Base-by-base conservation (phyloP, 2,888 invertebrate genomes). In the Chorisops tibialis region DNA sequence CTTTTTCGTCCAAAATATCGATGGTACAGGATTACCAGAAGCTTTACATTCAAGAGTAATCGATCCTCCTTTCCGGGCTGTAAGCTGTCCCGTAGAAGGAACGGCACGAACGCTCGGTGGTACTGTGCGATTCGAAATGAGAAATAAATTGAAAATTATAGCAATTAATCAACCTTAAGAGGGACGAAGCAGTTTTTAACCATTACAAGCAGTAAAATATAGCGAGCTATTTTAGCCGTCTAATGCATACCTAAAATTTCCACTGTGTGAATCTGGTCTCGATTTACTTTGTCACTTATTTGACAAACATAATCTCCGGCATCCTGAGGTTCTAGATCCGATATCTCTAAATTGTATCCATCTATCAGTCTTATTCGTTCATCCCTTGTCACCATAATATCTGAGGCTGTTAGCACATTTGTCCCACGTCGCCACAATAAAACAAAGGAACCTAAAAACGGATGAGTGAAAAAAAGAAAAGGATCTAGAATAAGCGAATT, bases 271-370 rank as follows among this genome's bases (percentile, higher is more conserved):
- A 86, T 85, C 74, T 87, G 87, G 74, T 87, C 87, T 14, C 84
- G 79, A 47, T 85, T 84, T 65, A 85, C 83, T 49, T 85, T 82
- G 75, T 87, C 87, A 51, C 86, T 86, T 67, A 88, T 85, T 79
- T 87, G 87, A 74, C 88, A 88, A 14, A 87, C 85, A 79, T 88
- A 88, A 79, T 87, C 85, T 4, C 85, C 85, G 63, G 78, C 78
- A 73, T 78, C 87, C 80, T 86, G 86, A 1, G 87, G 87, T 60
- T 85, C 84, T 30, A 87, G 84, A 70, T 86, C 85, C 43, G 85
- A 84, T 72, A 88, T 87, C 76, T 87, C 85, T 68, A 88, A 79
- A 72, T 87, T 86, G 75, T 85, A 87, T 4, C 87, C 87, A 70
- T 87, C 86, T 59, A 86, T 85, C 66, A 88, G 81, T 19, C 85